A percentile compares a stretch with the other conserved stretches of the same genome.
Conservation (phyloP, 2,888 invertebrate genomes). For the Acrocyrtus sp. region DNA sequence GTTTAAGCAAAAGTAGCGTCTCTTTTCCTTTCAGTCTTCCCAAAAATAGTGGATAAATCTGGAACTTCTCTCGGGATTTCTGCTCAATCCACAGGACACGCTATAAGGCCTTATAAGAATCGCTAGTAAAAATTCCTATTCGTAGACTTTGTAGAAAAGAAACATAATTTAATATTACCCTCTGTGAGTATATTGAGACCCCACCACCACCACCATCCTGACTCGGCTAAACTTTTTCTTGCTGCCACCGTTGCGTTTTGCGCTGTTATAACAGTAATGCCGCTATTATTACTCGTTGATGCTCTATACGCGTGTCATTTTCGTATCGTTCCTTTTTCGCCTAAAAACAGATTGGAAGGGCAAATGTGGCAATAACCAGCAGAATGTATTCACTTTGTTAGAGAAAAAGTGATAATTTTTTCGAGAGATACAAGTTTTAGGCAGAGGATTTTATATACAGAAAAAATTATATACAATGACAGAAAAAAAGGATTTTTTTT, state of each 20-base stretch:
- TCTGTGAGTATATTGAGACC: neutral
- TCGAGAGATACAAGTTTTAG: no score
- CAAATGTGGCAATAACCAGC: slow-evolving; percentile 39
- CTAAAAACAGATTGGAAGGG: slow-evolving; percentile 33
- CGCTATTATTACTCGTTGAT: slow-evolving; percentile 45
- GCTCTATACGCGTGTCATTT: slow-evolving; percentile 43
- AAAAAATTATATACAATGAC: no score
- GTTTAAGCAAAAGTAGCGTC: neutral
- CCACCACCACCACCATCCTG: slow-evolving; percentile 9
- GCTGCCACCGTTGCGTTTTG: no score
- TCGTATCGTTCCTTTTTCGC: slow-evolving; percentile 35
- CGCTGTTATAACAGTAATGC: slow-evolving; percentile 1
- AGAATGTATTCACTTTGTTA: slow-evolving; percentile 36
- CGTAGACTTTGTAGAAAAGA: no score
- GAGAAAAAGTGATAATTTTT: no score
- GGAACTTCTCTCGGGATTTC: slow-evolving; percentile 43
- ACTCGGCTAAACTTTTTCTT: no score
- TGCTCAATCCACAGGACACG: slow-evolving; percentile 10
- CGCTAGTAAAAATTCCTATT: no score
- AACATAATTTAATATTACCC: neutral
- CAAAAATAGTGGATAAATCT: slow-evolving; percentile 46
- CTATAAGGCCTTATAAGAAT: no score
- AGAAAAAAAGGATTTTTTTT: no score
- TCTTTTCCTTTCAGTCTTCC: slow-evolving; percentile 1
- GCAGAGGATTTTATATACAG: no score